Evolutionary conservation across 1,140 invertebrate species (phyloP).

Genomic region (Anastrepha ludens): DNA sequence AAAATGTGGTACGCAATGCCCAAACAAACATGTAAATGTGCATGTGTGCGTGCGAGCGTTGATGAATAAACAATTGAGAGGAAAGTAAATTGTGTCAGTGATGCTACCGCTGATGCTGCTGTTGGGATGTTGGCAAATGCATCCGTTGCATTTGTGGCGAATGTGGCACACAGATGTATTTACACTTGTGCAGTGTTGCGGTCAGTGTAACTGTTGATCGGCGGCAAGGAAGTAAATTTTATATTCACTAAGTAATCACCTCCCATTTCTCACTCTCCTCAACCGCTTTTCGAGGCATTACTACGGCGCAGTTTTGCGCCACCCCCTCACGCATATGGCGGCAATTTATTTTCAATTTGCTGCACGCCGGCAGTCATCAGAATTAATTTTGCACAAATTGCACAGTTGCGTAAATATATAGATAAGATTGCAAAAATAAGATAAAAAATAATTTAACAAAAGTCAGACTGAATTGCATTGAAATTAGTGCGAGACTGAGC

Average conservation of each 20-base stretch:
- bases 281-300: neutral
- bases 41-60: neutral
- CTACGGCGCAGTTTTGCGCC: neutral
- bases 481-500: too few species aligned
- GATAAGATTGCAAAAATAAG: neutral
- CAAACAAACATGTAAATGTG: neutral
- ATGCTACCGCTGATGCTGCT: neutral
- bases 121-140: neutral
- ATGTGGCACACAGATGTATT: conserved; percentile 18
- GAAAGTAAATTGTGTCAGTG: conserved; percentile 41
- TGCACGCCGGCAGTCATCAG: conserved; percentile 12
- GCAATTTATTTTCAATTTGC: conserved; percentile 48
- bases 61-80: conserved; percentile 49
- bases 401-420: neutral
- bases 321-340: neutral
- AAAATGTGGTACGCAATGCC: conserved; percentile 23
- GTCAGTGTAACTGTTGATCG: conserved; percentile 37
- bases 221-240: conserved; percentile 32
- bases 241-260: conserved; percentile 42
- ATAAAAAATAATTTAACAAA: neutral
- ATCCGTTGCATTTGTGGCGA: conserved; percentile 40
- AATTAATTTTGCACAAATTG: conserved; percentile 46
- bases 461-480: too few species aligned
- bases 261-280: neutral
- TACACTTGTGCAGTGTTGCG: conserved; percentile 3